phyloP scores from a whole-genome alignment of 2,797 vertebrate genomes.

The Acanthopagrus latus region DNA sequence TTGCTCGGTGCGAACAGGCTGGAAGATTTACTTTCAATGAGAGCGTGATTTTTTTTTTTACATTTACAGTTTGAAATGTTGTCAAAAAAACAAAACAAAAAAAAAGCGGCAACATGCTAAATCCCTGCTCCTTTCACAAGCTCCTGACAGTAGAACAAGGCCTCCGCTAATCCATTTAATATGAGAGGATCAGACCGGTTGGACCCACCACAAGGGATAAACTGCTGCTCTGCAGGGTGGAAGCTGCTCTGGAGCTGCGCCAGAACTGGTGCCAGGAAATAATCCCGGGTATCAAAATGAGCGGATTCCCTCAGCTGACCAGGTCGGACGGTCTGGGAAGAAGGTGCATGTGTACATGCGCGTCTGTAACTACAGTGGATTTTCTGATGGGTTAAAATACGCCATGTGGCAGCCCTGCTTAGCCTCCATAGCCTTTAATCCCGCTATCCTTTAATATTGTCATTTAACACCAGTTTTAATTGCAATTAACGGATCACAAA shows the following conservation, averaged over 20 bases:
- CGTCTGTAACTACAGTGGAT: constrained; percentile 50
- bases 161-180: constrained; percentile 81
- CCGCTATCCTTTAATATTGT: too few species aligned
- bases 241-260: constrained; percentile 66
- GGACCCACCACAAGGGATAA: constrained; percentile 74
- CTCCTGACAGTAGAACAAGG: constrained; percentile 69
- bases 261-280: constrained; percentile 55
- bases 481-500: too few species aligned
- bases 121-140: constrained; percentile 55
- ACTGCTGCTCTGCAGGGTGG: constrained; percentile 70
- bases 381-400: constrained; percentile 70
- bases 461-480: too few species aligned
- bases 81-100: constrained; percentile 16
- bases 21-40: constrained; percentile 4
- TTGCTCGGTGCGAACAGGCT: background rate
- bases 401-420: constrained; percentile 54
- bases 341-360: constrained; percentile 20
- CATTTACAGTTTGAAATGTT: constrained; percentile 27
- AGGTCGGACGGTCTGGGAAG: constrained; percentile 51
- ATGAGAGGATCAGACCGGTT: constrained; percentile 74
- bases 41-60: constrained; percentile 23
- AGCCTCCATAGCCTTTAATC: constrained; percentile 33
- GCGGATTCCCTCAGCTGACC: constrained; percentile 67
- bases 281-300: constrained; percentile 66
- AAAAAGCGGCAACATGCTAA: constrained; percentile 33